Evolutionary conservation across 2,888 invertebrate species (phyloP), one percentile per base, ranked within the genome.

Genomic region (Eurytoma adleriae): DNA sequence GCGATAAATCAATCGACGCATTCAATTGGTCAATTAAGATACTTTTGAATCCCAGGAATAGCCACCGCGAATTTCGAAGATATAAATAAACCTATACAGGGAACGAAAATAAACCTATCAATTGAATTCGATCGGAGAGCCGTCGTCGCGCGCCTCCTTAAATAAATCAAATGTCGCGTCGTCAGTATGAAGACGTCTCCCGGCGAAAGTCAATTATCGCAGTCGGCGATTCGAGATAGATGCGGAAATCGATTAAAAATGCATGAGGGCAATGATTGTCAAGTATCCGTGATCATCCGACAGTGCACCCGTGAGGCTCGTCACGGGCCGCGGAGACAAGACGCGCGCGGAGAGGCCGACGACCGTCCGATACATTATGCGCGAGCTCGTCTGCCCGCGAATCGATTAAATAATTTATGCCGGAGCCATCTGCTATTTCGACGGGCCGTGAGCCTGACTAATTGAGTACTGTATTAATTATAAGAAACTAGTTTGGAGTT

Each of bases 401-500:
- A 82, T 83, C 82, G 83, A 80, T 83, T 82, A 73, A 84, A 83
- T 82, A 81, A 83, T 83, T 78, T 82, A 81, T 64, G 76, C 57
- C 62, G 73, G 40, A 70, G 72, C 79, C 79, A 82, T 82, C 83
- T 73, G 74, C 79, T 62, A 68, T 77, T 77, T 68, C 20, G 56
- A 54, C 62, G 73, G 67, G 66, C 75, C 27, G 40, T 68, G 59
- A 54, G 72, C 76, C 62, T 18, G 14, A 10, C 56, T 76, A 50
- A 80, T 73, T 67, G 71, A 72, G 62, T 20, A 80, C 27, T 20
- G 54, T 61, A 71, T 76, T 68, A 73, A 80, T 77, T 77, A 62
- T 27, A 24, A 48, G 52, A 48, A 13, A 13, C 20, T 3, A 30
- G 18, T n/a, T 56, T 57, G 30, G 5, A 54, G 40, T 57, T 72